Conservation (phyloP, 2,113 vertebrate species). For the Ciconia boyciana region DNA sequence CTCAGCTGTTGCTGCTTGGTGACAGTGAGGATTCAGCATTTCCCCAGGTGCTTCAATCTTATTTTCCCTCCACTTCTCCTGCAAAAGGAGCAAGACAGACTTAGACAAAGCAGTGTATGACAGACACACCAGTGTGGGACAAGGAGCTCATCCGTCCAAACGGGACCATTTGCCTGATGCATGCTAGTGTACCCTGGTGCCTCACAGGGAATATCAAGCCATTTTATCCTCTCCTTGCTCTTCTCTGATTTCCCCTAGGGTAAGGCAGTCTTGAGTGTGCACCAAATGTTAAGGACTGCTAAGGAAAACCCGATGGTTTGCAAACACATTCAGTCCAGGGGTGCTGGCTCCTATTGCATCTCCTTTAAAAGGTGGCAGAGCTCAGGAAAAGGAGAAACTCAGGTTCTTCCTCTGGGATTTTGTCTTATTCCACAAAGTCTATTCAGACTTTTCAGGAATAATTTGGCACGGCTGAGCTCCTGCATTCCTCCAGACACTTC, state of each 20-base stretch:
- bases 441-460: conserved; percentile 40
- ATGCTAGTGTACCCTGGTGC: neutral
- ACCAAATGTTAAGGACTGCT: neutral
- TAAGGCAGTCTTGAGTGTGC: neutral
- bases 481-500: conserved; percentile 10
- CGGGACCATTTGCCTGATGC: neutral
- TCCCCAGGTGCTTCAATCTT: conserved; percentile 52
- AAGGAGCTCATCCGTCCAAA: neutral
- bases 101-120: neutral
- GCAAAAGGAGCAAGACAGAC: neutral
- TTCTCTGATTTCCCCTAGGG: neutral
- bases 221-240: neutral
- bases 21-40: conserved; percentile 25
- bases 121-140: neutral
- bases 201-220: neutral
- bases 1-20: neutral
- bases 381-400: neutral
- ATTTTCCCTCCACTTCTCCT: conserved; percentile 57
- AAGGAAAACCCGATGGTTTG: neutral
- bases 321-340: neutral
- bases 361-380: neutral
- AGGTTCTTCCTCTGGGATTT: neutral
- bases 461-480: conserved; percentile 14
- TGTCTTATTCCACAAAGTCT: neutral
- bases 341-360: neutral